Percentiles rank a stretch among this genome's conserved stretches.
phyloP scores from a whole-genome alignment of 2,797 vertebrate species.

The Euphonia xanthogaster region DNA sequence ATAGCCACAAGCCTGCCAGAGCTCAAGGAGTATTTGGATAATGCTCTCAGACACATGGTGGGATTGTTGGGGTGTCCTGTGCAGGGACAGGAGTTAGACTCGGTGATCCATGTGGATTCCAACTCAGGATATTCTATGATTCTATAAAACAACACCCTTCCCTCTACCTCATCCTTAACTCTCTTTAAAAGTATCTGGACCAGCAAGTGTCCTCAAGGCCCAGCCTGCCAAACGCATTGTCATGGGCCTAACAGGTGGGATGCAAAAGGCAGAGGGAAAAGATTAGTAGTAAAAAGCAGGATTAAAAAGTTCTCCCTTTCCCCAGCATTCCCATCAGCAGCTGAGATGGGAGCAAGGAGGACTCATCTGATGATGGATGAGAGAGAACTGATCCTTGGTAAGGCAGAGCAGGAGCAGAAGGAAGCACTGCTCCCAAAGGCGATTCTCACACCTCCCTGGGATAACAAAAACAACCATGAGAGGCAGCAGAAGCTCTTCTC shows the following conservation, averaged over 20 bases:
- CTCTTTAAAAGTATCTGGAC: background rate
- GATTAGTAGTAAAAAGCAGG: background rate
- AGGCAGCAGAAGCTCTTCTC: constrained; percentile 1
- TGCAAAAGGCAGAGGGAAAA: background rate
- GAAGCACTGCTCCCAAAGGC: constrained; percentile 8
- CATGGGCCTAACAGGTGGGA: background rate
- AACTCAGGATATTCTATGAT: background rate
- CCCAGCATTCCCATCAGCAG: background rate
- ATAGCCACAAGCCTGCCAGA: background rate
- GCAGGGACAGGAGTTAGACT: background rate
- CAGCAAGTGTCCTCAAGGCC: background rate
- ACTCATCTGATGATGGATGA: constrained; percentile 6
- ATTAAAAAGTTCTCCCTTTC: background rate
- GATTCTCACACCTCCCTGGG: background rate
- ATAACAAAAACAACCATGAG: background rate
- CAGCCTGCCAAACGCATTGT: background rate
- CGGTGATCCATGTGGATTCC: background rate
- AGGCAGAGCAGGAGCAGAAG: constrained; percentile 36
- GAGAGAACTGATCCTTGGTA: background rate
- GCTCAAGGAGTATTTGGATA: background rate
- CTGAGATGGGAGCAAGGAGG: background rate
- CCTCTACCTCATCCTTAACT: background rate
- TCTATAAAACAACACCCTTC: background rate
- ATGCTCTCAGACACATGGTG: background rate
- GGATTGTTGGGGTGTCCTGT: background rate